Conservation (phyloP, 2,113 vertebrate species). For the Sigmodon hispidus region DNA sequence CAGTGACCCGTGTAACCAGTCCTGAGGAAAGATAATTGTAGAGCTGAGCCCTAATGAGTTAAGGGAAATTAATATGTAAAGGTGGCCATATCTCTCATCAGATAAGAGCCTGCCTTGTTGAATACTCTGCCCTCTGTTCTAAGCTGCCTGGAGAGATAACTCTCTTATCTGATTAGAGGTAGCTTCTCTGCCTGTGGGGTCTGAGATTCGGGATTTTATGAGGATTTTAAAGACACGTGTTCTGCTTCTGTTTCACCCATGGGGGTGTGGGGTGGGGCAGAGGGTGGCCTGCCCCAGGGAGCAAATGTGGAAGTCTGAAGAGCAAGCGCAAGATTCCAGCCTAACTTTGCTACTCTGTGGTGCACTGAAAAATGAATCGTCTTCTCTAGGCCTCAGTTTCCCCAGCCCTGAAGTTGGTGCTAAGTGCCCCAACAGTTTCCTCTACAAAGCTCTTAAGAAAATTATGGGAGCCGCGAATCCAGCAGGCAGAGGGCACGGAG, state of each 20-base stretch:
- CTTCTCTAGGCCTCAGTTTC: slow-evolving; percentile 12
- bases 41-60: slow-evolving; percentile 28
- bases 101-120: slow-evolving; percentile 11
- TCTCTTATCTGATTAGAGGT: slow-evolving; percentile 50
- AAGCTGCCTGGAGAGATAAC: not conserved
- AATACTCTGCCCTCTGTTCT: not conserved
- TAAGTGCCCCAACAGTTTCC: not conserved
- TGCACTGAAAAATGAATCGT: not conserved
- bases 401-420: not conserved
- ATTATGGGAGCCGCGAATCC: too few species aligned
- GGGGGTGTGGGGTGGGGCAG: too few species aligned
- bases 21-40: slow-evolving; percentile 43
- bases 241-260: not conserved
- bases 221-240: not conserved
- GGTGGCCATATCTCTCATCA: slow-evolving; percentile 7
- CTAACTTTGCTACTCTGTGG: not conserved
- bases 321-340: not conserved
- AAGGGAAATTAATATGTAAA: slow-evolving; percentile 61
- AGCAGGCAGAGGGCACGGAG: slow-evolving; percentile 48
- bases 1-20: slow-evolving; percentile 48
- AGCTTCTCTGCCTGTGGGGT: not conserved
- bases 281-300: not conserved
- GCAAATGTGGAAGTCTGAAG: fast-evolving
- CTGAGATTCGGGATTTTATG: slow-evolving; percentile 30
- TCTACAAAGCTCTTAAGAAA: not conserved